Conservation (phyloP, 2,797 vertebrate species). For the Diglossa cyanea region DNA sequence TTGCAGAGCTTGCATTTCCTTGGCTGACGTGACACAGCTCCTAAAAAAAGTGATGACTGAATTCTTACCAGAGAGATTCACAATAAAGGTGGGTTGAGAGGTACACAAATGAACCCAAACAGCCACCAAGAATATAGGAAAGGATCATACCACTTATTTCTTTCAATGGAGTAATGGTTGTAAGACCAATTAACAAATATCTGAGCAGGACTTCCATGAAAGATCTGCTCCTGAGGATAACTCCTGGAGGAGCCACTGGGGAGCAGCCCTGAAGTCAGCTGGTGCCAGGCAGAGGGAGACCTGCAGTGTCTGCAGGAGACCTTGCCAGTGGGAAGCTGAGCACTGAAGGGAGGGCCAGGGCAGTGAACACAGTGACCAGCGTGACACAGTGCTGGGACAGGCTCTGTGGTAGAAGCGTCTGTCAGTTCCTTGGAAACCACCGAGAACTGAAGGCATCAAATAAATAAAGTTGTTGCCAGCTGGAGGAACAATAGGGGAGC, state of each 20-base stretch:
- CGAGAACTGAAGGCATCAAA: constrained; percentile 3
- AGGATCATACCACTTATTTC: constrained; percentile 4
- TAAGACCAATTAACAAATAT: neutral
- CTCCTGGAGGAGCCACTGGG: neutral
- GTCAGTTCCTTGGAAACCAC: constrained; percentile 33
- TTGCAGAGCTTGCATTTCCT: constrained; percentile 59
- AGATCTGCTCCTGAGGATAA: neutral
- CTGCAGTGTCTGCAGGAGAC: neutral
- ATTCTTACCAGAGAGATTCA: constrained; percentile 31
- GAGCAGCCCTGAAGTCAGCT: neutral
- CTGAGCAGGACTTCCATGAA: neutral
- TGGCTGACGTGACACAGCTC: constrained; percentile 30
- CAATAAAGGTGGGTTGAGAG: neutral
- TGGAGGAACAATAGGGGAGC: constrained; percentile 56
- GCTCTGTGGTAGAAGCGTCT: neutral
- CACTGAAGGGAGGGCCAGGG: neutral
- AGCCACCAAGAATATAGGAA: neutral
- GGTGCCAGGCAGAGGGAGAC: neutral
- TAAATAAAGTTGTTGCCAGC: constrained; percentile 64
- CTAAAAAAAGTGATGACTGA: constrained; percentile 23
- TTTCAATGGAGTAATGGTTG: neutral
- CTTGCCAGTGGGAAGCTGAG: neutral
- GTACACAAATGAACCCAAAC: neutral
- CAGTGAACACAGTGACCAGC: fast-evolving
- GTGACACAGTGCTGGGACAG: neutral